These are phyloP conservation scores for Trissoscelio sp. DNA, from an alignment of 2,888 invertebrate species.

Conservation along the genomic window DNA sequence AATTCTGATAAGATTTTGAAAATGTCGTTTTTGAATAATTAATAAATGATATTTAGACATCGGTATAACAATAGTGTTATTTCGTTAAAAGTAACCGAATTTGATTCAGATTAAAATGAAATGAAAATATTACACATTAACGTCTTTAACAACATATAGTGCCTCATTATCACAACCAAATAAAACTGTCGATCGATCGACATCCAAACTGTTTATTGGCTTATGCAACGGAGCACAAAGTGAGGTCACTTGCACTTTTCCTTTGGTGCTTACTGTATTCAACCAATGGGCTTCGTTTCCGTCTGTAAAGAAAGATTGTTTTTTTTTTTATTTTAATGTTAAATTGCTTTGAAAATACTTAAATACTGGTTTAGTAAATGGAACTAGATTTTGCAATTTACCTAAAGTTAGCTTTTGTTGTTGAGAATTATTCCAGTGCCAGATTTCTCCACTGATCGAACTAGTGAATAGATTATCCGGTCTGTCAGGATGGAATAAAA, in stretches of 20 bases:
- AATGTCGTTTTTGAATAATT: no score
- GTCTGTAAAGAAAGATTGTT: constrained; percentile 71
- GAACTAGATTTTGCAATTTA: no score
- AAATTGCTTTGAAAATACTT: no score
- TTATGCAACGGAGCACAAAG: constrained; percentile 90
- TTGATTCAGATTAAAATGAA: no score
- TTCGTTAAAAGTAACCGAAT: no score
- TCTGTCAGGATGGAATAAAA: constrained; percentile 93
- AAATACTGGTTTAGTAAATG: no score
- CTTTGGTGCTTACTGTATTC: constrained; percentile 84
- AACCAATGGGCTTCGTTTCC: constrained; percentile 84
- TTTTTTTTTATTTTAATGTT: no score
- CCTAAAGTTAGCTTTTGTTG: constrained; percentile 79
- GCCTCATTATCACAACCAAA: constrained; percentile 96
- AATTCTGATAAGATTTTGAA: no score
- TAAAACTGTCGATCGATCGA: constrained; percentile 89
- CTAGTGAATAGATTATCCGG: constrained; percentile 93
- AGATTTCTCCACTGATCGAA: constrained; percentile 92
- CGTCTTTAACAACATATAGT: constrained; percentile 90
- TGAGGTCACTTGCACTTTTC: constrained; percentile 88
- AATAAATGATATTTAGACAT: no score
- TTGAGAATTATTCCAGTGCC: constrained; percentile 91
- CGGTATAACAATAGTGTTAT: no score
- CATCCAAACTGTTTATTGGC: constrained; percentile 92
- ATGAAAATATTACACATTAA: constrained; percentile 77